Base-by-base conservation (phyloP, 2,113 vertebrate species). In the Baryphthengus martii region DNA sequence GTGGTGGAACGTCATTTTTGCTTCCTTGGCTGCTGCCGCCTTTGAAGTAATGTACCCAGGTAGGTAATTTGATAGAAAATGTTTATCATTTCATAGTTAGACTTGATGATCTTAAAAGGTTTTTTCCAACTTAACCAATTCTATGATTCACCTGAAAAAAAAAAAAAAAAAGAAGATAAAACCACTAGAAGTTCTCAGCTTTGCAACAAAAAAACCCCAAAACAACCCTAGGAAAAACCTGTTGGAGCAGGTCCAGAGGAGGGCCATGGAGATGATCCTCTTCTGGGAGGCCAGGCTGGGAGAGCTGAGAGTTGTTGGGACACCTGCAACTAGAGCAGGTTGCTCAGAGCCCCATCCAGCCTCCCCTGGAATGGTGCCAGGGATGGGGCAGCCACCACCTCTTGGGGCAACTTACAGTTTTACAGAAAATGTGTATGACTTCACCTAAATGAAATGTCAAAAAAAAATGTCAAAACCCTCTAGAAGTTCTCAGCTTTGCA, bases 1-100 rank as follows among this genome's bases (percentile, higher is more conserved):
- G 6, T 3, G 10, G 1, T 13, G 65, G 29, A 49, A 52, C 23
- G 2, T 18, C 2, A 1, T 61, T 45, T 45, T 61, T 39, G 19
- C 49, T 73, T 50, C 72, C 16, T 59, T 20, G 52, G 58, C 39
- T 70, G 31, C 35, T 85, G 21, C 70, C 71, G 37, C 55, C 35
- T 70, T 26, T 20, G 55, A 39, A 68, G 55, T 4, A 80, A 79
- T 17, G 68, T 59, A 72, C 20, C 23, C 52, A 75, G 25, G 6
- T 6, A 17, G 18, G n/a, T 52, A 37, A 72, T 71, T 85, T 65
- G 58, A 73, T 17, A 47, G 39, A 26, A 73, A 67, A 28, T 8
- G 4, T 59, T 78, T 47, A 58, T n/a, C 45, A 10, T 35, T 76
- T 55, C 29, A 55, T 9, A 7, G 29, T 18, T 55, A 29, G 29